Evolutionary conservation across 1,140 invertebrate species (phyloP).

Genomic region (Aphaenogaster floridana): DNA sequence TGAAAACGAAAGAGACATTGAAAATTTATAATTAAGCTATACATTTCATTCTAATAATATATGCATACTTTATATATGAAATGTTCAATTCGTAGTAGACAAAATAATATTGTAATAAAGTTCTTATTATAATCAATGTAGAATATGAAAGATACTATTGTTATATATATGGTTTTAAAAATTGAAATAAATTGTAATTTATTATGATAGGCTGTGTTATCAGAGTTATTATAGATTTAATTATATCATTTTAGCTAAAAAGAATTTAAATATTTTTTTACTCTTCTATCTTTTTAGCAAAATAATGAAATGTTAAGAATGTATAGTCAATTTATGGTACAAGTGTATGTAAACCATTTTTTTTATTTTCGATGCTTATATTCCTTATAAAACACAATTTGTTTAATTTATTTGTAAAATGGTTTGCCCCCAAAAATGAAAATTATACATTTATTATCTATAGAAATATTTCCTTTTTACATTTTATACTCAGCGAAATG

Average conservation of each 20-base stretch:
- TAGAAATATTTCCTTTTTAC: conserved; percentile 69
- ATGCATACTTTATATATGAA: conserved; percentile 14
- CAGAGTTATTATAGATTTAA: conserved; percentile 35
- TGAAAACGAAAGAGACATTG: neutral
- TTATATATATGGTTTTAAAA: conserved; percentile 83
- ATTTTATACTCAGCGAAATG: conserved; percentile 60
- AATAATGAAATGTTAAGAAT: conserved; percentile 29
- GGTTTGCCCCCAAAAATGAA: conserved; percentile 61
- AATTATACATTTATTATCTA: conserved; percentile 78
- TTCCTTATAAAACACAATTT: conserved; percentile 42
- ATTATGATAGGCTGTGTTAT: conserved; percentile 74
- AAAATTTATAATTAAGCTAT: conserved; percentile 25
- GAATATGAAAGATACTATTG: conserved; percentile 79
- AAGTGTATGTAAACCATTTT: conserved; percentile 23
- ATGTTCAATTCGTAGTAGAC: neutral
- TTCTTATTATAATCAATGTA: conserved; percentile 67
- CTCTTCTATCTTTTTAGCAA: neutral
- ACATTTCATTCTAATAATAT: conserved; percentile 28
- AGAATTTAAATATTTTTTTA: neutral
- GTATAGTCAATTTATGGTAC: neutral
- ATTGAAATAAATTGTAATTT: conserved; percentile 84
- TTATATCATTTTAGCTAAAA: conserved; percentile 18
- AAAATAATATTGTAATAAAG: conserved; percentile 73
- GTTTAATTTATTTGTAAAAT: conserved; percentile 26
- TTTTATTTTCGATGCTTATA: conserved; percentile 25